Percentiles rank a stretch among this genome's conserved stretches.
Conservation (phyloP, 2,113 vertebrate genomes). For the Poecile atricapillus region DNA sequence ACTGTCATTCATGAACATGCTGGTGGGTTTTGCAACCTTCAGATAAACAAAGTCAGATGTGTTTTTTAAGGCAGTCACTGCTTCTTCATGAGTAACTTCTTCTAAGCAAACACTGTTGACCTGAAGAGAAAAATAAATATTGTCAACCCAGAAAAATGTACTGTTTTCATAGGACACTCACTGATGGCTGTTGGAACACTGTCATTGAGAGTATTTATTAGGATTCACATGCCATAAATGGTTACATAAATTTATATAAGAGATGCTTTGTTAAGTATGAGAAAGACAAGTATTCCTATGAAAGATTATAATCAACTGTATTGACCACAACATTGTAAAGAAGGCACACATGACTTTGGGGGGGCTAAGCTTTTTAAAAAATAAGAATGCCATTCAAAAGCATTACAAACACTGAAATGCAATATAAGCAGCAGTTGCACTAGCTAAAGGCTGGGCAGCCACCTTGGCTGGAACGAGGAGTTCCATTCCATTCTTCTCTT, state of each 20-base stretch:
- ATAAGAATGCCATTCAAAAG: background rate
- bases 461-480: background rate
- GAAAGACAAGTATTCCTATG: background rate
- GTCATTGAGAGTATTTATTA: background rate
- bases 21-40: slow-evolving; percentile 96
- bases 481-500: background rate
- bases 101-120: slow-evolving; percentile 93
- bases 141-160: background rate
- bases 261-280: background rate
- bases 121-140: slow-evolving; percentile 62
- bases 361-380: background rate
- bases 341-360: background rate
- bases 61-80: slow-evolving; percentile 98
- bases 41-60: slow-evolving; percentile 95
- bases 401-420: background rate
- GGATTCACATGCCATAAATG: background rate
- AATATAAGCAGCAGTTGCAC: background rate
- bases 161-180: background rate
- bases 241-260: background rate
- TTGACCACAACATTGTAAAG: background rate
- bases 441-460: background rate
- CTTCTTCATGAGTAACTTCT: slow-evolving; percentile 97
- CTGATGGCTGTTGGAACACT: background rate
- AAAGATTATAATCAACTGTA: background rate
- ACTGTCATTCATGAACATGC: slow-evolving; percentile 93